Conservation (phyloP, 2,113 vertebrate genomes). For the Sakesphorus luctuosus region DNA sequence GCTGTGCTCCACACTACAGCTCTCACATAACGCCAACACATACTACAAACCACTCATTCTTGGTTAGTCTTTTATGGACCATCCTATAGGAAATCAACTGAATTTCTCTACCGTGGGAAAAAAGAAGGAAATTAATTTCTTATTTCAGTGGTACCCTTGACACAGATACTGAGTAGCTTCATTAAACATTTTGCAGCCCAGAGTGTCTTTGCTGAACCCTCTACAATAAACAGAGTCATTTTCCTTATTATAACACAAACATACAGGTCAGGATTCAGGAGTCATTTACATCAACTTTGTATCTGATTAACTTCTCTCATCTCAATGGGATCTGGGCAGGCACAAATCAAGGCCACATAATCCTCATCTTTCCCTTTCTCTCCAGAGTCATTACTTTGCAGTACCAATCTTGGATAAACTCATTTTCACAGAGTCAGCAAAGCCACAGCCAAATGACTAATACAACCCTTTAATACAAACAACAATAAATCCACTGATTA, state of each 20-base stretch:
- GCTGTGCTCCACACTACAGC: background rate
- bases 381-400: background rate
- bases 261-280: background rate
- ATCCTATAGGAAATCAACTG: background rate
- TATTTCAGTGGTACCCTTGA: background rate
- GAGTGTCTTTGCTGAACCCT: background rate
- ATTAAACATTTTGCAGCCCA: background rate
- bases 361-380: background rate
- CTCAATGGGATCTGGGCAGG: background rate
- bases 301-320: background rate
- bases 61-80: background rate
- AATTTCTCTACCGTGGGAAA: background rate
- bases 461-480: background rate
- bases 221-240: background rate
- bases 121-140: background rate
- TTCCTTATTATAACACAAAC: background rate
- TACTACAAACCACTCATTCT: background rate
- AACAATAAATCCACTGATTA: slow-evolving; percentile 22
- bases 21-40: background rate
- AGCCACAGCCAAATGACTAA: background rate
- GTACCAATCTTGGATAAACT: background rate
- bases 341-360: background rate
- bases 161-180: background rate
- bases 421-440: background rate
- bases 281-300: background rate